Base-by-base conservation (phyloP, 2,888 invertebrate species). In the Agriopis leucophaearia region DNA sequence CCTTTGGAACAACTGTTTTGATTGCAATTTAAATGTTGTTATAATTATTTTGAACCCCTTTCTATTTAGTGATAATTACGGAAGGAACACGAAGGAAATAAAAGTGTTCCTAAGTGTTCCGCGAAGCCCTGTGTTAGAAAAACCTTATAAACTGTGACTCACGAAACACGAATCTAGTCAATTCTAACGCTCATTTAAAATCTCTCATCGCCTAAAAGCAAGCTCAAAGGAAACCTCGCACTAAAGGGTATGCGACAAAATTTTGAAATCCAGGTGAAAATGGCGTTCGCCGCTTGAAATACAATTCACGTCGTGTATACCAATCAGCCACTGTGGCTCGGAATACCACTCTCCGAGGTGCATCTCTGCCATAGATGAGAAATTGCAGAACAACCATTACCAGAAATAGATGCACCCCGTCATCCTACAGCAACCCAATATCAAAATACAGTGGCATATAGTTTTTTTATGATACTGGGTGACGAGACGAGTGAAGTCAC, bases 291-390 rank as follows among this genome's bases (percentile, higher is more conserved):
- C 56, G 66, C 71, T 74, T 66, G 70, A 64, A 70, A 74, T 72
- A 73, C 71, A 71, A 74, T 74, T 71, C 74, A 72, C 75, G 74
- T 73, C 71, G 70, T 72, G 76, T 75, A 70, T 74, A 74, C 76
- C 78, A 78, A 76, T 78, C 74, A 75, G 70, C 70, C 66, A 50
- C 64, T 64, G 71, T 60, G 71, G 76, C 74, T 70, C 62, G 72
- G 73, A 72, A 71, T 73, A 64, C 68, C 48, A 27, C 64, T 64
- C 69, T 45, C 69, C 16, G 65, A 71, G 65, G 70, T 74, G 76
- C 76, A 76, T 68, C 71, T 66, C 64, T 9, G 60, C 0, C 61
- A 64, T 45, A 72, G 74, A 0, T 1, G 1, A 61, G 15, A 51
- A 38, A 61, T 45, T 7, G 16, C 18, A 66, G 56, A 40, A 36